Evolutionary conservation across 2,888 invertebrate species (phyloP).

Genomic region (Lobophora halterata): DNA sequence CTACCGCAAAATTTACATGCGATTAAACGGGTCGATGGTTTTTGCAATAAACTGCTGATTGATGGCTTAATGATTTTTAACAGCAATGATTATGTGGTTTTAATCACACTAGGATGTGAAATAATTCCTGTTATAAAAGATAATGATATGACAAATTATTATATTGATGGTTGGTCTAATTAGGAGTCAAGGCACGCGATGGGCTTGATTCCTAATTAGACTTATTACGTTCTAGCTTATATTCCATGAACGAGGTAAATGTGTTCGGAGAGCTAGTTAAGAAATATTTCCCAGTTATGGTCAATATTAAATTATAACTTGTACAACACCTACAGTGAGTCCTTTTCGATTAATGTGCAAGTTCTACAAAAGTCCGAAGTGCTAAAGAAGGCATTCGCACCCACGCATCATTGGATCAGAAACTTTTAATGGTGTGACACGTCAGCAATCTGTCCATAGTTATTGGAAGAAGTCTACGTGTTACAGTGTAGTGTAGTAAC

Average conservation of each 20-base stretch:
- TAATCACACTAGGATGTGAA: too few species aligned
- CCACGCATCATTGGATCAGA: slow-evolving; percentile 53
- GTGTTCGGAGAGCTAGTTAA: too few species aligned
- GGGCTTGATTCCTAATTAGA: too few species aligned
- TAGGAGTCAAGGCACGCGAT: too few species aligned
- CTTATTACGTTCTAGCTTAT: too few species aligned
- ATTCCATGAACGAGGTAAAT: too few species aligned
- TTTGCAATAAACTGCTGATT: slow-evolving; percentile 43
- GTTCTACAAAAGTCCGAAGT: slow-evolving; percentile 14
- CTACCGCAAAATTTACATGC: slow-evolving; percentile 39
- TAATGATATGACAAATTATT: too few species aligned
- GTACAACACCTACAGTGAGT: too few species aligned
- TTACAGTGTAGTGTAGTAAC: slow-evolving; percentile 41
- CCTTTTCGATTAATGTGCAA: slow-evolving; percentile 11
- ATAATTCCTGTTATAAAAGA: too few species aligned
- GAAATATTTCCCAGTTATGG: too few species aligned
- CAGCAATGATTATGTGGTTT: slow-evolving; percentile 36
- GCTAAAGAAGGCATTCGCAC: slow-evolving; percentile 22
- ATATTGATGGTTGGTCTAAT: too few species aligned
- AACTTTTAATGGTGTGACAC: slow-evolving; percentile 62
- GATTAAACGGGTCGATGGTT: slow-evolving; percentile 36
- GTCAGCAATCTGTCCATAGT: slow-evolving; percentile 45
- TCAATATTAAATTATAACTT: too few species aligned
- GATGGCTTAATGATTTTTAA: slow-evolving; percentile 44
- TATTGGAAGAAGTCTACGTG: slow-evolving; percentile 32